phyloP scores from a whole-genome alignment of 2,113 vertebrate species.

The Chascanopsetta lugubris region DNA sequence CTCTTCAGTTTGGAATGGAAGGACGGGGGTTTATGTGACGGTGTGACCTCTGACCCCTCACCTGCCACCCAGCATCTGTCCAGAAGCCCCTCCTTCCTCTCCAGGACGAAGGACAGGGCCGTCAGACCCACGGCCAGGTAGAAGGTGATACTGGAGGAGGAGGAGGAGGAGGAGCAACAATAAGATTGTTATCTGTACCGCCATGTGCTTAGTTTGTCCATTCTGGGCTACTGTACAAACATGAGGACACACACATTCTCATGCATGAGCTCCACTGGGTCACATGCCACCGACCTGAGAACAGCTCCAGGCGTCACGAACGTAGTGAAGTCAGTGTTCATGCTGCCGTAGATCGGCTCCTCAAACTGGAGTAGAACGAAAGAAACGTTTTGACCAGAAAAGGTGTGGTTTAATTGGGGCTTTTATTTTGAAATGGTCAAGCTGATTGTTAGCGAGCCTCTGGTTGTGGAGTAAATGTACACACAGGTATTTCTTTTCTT shows the following conservation, averaged over 20 bases:
- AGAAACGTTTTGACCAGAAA: too few relatives aligned
- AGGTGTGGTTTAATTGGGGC: too few relatives aligned
- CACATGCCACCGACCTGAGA: conserved; percentile 75
- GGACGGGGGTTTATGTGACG: not conserved
- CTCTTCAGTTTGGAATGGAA: too few relatives aligned
- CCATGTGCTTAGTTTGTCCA: too few relatives aligned
- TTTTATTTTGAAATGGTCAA: too few relatives aligned
- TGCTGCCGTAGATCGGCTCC: conserved; percentile 80
- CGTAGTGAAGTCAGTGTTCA: conserved; percentile 80
- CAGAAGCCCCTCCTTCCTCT: conserved; percentile 82
- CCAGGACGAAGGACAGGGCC: conserved; percentile 82
- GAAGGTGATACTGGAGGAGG: conserved; percentile 78
- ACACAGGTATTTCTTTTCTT: too few relatives aligned
- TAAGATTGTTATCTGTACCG: not conserved
- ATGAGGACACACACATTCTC: too few relatives aligned
- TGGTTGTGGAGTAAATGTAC: accelerated
- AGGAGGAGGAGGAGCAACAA: not conserved
- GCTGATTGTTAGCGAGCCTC: too few relatives aligned
- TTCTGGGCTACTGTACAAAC: too few relatives aligned
- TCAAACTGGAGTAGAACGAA: conserved; percentile 75
- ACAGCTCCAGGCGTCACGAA: conserved; percentile 83
- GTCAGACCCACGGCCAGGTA: conserved; percentile 84
- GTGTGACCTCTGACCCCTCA: conserved; percentile 38
- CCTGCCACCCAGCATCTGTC: conserved; percentile 84
- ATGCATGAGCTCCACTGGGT: too few relatives aligned